Evolutionary conservation across 2,797 vertebrate species (phyloP).

Genomic region (Muraenolepis orangiensis): DNA sequence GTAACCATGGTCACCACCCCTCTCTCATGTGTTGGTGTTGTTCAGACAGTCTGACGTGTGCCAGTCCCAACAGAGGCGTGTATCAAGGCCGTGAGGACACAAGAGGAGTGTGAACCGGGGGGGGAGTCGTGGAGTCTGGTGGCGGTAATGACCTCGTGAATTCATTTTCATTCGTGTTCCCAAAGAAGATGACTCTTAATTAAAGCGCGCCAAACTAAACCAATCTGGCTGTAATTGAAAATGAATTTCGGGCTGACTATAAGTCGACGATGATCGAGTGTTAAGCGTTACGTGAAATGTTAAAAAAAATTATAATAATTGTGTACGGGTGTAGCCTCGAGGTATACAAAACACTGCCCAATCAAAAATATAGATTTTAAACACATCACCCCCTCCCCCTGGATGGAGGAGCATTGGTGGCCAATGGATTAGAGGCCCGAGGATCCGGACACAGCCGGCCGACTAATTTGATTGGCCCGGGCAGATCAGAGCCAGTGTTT

Average conservation of each 20-base stretch:
- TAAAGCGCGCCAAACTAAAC: neutral
- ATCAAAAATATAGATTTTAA: neutral
- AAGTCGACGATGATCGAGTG: neutral
- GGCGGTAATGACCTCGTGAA: neutral
- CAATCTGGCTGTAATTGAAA: neutral
- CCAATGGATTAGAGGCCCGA: neutral
- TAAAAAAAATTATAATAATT: no score
- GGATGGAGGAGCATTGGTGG: neutral
- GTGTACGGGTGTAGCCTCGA: neutral
- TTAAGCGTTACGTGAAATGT: neutral
- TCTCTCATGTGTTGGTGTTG: no score
- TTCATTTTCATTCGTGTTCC: neutral
- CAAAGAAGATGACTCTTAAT: neutral
- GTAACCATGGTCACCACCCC: no score
- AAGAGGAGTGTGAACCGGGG: conserved; percentile 3
- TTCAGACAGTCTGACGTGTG: no score
- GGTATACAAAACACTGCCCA: neutral
- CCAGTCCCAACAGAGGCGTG: neutral
- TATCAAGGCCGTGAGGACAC: conserved; percentile 26
- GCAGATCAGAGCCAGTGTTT: conserved; percentile 40
- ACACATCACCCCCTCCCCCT: neutral
- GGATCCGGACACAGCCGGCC: conserved; percentile 17
- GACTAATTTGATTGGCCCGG: conserved; percentile 37
- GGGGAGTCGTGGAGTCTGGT: conserved; percentile 6
- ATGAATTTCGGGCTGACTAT: neutral